Conservation (phyloP, 2,797 vertebrate species). For the Squalus acanthias region DNA sequence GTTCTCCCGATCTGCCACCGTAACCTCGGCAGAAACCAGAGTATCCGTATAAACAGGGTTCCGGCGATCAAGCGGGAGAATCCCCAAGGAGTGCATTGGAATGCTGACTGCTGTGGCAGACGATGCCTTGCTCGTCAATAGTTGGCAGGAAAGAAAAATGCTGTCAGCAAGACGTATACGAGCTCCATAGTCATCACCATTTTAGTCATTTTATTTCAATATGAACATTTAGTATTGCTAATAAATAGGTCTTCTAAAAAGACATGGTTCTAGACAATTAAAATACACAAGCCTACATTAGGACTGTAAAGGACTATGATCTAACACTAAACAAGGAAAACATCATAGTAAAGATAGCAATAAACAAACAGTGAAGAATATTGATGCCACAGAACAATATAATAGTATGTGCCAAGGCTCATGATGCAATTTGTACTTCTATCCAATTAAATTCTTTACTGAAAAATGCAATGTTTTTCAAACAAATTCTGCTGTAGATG, state of each 20-base stretch:
- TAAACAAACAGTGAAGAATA: neutral
- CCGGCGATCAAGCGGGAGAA: neutral
- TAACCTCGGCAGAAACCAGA: no score
- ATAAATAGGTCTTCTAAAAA: slow-evolving; percentile 3
- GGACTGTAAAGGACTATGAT: neutral
- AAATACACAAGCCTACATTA: slow-evolving; percentile 7
- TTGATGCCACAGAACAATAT: neutral
- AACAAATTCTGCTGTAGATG: neutral
- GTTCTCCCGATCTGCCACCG: neutral
- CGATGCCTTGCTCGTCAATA: neutral
- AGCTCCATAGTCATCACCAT: neutral
- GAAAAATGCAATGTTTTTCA: neutral
- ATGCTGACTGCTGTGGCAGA: neutral
- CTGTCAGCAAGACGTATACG: neutral
- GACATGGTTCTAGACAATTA: slow-evolving; percentile 25
- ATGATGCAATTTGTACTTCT: neutral
- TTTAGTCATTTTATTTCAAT: slow-evolving; percentile 20
- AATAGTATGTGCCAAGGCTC: neutral
- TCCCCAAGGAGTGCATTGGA: neutral
- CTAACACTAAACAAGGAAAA: neutral
- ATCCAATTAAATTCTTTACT: neutral
- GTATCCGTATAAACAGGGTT: neutral
- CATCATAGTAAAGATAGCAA: neutral
- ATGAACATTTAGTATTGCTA: slow-evolving; percentile 1
- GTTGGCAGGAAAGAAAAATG: neutral